Evolutionary conservation across 2,888 invertebrate species (phyloP).

Genomic region (Carcina quercana): DNA sequence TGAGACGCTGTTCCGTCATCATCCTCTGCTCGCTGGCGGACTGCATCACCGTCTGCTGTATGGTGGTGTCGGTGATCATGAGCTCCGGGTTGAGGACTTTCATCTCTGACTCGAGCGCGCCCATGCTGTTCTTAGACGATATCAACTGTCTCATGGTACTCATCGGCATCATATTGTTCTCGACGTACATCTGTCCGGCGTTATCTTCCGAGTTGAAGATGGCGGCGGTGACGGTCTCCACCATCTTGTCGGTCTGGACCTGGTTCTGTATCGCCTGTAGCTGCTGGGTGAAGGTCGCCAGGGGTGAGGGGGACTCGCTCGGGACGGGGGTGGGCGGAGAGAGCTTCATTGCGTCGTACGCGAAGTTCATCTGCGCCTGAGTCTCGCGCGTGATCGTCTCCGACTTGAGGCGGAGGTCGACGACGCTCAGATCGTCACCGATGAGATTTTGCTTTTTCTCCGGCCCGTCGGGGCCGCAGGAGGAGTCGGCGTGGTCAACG

Average conservation of each 20-base stretch:
- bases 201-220: conserved; percentile 59
- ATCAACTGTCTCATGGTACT: conserved; percentile 41
- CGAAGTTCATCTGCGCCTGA: conserved; percentile 34
- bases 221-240: conserved; percentile 66
- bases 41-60: conserved; percentile 30
- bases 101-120: conserved; percentile 39
- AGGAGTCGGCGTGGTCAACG: conserved; percentile 41
- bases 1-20: conserved; percentile 34
- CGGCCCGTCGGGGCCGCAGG: conserved; percentile 38
- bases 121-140: conserved; percentile 35
- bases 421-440: conserved; percentile 69
- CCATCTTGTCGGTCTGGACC: conserved; percentile 70
- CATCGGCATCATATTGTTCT: conserved; percentile 36
- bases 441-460: conserved; percentile 18
- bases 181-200: conserved; percentile 47
- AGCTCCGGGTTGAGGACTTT: conserved; percentile 45
- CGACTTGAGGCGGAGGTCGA: conserved; percentile 81
- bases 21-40: conserved; percentile 6
- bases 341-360: conserved; percentile 70
- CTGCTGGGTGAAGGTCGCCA: conserved; percentile 59
- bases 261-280: conserved; percentile 65
- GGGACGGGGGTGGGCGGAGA: conserved; percentile 59
- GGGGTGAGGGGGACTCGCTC: conserved; percentile 49
- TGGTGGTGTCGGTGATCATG: conserved; percentile 39
- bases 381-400: conserved; percentile 55